These are phyloP conservation scores for Prunella fulvescens DNA, from an alignment of 2,113 vertebrate species.

Conservation along the genomic window DNA sequence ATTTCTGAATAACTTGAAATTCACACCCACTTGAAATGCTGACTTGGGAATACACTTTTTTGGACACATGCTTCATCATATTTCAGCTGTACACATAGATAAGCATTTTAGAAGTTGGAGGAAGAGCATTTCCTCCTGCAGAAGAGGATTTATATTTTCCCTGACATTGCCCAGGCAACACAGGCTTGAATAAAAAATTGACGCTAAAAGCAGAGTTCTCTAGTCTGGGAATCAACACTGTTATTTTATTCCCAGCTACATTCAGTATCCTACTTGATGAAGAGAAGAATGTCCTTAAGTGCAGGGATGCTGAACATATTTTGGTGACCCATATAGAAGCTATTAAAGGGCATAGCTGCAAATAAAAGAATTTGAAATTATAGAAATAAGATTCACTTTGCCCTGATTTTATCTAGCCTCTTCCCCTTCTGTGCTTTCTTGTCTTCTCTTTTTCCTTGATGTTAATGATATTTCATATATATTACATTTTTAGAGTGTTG, in stretches of 20 bases:
- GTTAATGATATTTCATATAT: not conserved
- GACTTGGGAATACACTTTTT: conserved; percentile 61
- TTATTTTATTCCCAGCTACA: conserved; percentile 67
- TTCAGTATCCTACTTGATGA: conserved; percentile 12
- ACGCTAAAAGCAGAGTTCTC: conserved; percentile 63
- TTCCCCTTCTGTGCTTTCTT: not conserved
- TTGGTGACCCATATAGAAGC: not conserved
- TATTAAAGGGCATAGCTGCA: not conserved
- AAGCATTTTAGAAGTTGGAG: conserved; percentile 43
- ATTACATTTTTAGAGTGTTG: not conserved
- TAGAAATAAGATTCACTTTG: not conserved
- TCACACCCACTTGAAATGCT: conserved; percentile 59
- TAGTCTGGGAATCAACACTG: conserved; percentile 65
- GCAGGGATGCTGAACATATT: not conserved
- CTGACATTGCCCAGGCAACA: conserved; percentile 67
- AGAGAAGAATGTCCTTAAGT: conserved; percentile 36
- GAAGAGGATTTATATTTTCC: conserved; percentile 66
- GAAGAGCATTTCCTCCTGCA: conserved; percentile 59
- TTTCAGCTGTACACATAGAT: conserved; percentile 55
- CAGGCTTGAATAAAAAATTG: conserved; percentile 54
- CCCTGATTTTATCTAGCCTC: not conserved
- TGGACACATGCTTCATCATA: conserved; percentile 38
- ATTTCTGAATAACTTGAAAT: conserved; percentile 51
- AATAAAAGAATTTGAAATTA: not conserved
- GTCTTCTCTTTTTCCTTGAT: not conserved